Evolutionary conservation across 2,797 vertebrate species (phyloP).

Genomic region (Taenioides sp.): DNA sequence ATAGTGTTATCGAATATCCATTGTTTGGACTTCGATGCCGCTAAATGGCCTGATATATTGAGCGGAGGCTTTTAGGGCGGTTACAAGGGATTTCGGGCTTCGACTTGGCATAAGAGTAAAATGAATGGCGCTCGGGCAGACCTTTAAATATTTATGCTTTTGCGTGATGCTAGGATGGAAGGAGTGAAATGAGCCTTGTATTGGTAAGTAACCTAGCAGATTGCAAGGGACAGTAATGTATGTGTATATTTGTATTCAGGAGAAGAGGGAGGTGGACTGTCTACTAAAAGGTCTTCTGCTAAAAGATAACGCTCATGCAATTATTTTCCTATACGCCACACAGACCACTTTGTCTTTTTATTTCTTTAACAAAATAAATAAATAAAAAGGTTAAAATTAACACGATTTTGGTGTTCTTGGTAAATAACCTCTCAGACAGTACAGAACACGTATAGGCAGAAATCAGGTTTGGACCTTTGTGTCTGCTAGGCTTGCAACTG

Average conservation of each 20-base stretch:
- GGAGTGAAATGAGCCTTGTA: conserved; percentile 60
- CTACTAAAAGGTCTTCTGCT: conserved; percentile 42
- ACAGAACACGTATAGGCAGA: conserved; percentile 43
- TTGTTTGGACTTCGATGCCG: conserved; percentile 80
- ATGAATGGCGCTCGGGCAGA: conserved; percentile 71
- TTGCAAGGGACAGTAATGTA: conserved; percentile 57
- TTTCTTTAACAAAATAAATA: conserved; percentile 8
- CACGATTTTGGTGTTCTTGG: conserved; percentile 37
- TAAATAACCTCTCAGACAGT: conserved; percentile 52
- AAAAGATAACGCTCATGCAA: conserved; percentile 55
- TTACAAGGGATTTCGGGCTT: conserved; percentile 79
- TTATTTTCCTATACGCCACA: conserved; percentile 73
- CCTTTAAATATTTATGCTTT: conserved; percentile 81
- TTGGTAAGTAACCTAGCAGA: conserved; percentile 68
- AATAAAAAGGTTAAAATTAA: conserved; percentile 4
- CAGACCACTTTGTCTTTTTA: conserved; percentile 54
- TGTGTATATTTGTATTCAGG: conserved; percentile 32
- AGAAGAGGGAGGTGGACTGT: conserved; percentile 27
- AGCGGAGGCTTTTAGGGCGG: conserved; percentile 81
- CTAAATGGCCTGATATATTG: conserved; percentile 83
- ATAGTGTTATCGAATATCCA: conserved; percentile 82
- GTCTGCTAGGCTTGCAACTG: conserved; percentile 76
- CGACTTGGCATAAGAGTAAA: conserved; percentile 77
- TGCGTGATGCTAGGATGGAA: conserved; percentile 55
- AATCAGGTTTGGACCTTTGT: conserved; percentile 72